Evolutionary conservation across 2,113 vertebrate genomes (phyloP).

Genomic region (Mus spicilegus): DNA sequence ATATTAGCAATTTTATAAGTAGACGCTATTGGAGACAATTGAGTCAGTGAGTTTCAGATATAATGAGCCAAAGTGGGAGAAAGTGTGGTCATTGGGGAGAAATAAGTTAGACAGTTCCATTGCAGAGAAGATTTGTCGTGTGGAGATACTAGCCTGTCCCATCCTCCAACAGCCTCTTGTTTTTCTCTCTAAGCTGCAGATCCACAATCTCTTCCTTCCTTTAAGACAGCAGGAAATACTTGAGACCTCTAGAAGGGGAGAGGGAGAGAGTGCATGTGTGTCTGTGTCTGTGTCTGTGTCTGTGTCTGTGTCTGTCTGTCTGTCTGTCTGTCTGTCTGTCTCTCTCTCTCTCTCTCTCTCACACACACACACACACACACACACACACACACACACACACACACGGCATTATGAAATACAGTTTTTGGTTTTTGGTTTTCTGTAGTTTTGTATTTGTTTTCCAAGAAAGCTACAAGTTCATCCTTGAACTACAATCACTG

Average conservation of each 20-base stretch:
- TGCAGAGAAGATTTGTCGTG: not conserved
- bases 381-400: not conserved
- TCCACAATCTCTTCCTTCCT: not conserved
- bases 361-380: not conserved
- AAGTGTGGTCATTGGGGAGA: not conserved
- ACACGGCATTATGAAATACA: not conserved
- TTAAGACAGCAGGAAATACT: not conserved
- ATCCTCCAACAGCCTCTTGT: not conserved
- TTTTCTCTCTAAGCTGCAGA: not conserved
- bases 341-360: too few relatives aligned
- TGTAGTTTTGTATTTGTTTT: not conserved
- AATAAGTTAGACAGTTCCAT: not conserved
- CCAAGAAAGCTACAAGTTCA: not conserved
- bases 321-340: too few relatives aligned
- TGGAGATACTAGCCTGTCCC: not conserved
- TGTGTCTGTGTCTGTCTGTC: too few relatives aligned
- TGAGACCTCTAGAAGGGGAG: not conserved
- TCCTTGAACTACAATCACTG: not conserved
- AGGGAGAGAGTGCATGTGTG: not conserved
- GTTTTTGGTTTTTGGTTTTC: not conserved
- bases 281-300: too few relatives aligned
- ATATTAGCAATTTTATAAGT: not conserved
- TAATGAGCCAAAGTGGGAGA: not conserved
- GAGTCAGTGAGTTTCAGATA: not conserved
- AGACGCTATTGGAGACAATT: not conserved